phyloP scores from a whole-genome alignment of 2,113 vertebrate genomes.

The Microcebus ravelobensis region DNA sequence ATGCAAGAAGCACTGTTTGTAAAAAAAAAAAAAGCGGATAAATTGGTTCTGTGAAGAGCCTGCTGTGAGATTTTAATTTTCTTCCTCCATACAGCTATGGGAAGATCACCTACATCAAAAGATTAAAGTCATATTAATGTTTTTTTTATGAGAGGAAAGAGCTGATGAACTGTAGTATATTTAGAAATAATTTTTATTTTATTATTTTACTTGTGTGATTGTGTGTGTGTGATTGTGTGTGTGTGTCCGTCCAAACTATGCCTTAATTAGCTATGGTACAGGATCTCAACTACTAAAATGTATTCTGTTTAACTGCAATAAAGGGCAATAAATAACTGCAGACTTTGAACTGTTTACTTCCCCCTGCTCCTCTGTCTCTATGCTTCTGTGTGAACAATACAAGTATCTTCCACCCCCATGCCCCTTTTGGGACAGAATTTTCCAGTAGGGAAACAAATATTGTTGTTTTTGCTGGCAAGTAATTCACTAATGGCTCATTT shows the following conservation, averaged over 20 bases:
- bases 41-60: conserved; percentile 53
- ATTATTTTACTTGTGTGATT: conserved; percentile 64
- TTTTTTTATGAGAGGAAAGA: conserved; percentile 77
- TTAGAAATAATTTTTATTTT: conserved; percentile 77
- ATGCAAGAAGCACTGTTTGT: conserved; percentile 31
- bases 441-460: conserved; percentile 79
- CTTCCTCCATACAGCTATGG: conserved; percentile 55
- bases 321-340: conserved; percentile 49
- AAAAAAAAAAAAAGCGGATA: conserved; percentile 10
- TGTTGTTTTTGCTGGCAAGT: conserved; percentile 83
- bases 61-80: conserved; percentile 75
- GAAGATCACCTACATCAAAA: conserved; percentile 35
- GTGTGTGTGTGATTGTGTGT: conserved; percentile 28
- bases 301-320: conserved; percentile 53
- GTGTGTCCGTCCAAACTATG: conserved; percentile 2
- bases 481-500: conserved; percentile 86
- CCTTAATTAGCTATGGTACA: conserved; percentile 75
- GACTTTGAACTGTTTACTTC: conserved; percentile 4
- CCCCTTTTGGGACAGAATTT: conserved; percentile 48
- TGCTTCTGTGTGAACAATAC: conserved; percentile 33
- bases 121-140: conserved; percentile 67
- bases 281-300: conserved; percentile 61
- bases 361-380: neutral
- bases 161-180: conserved; percentile 69
- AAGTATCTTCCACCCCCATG: neutral